phyloP scores from a whole-genome alignment of 2,797 vertebrate genomes.

The Bucorvus abyssinicus region DNA sequence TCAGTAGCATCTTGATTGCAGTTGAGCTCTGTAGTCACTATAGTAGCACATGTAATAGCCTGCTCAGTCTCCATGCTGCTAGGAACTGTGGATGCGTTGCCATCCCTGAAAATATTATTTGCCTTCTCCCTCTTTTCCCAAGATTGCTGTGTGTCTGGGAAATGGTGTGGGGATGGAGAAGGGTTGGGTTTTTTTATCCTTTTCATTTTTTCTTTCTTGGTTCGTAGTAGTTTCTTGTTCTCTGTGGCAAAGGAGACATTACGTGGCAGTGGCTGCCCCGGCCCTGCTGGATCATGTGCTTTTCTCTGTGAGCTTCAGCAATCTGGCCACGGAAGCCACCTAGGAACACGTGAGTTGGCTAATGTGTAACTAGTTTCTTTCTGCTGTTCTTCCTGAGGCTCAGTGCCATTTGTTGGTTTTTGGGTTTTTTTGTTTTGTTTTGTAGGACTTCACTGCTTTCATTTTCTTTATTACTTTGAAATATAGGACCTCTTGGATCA shows the following conservation, averaged over 20 bases:
- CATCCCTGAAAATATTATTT: not conserved
- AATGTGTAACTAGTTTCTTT: constrained; percentile 31
- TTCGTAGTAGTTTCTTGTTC: not conserved
- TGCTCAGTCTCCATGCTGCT: not conserved
- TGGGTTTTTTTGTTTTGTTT: too few relatives aligned
- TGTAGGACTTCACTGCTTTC: not conserved
- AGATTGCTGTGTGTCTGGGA: not conserved
- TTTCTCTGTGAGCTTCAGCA: not conserved
- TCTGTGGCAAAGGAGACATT: not conserved
- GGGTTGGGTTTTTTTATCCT: not conserved
- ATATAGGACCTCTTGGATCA: not conserved
- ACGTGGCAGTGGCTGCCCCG: fast-evolving
- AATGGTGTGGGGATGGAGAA: not conserved
- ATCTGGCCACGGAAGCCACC: fast-evolving
- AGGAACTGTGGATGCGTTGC: not conserved
- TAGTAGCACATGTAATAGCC: not conserved
- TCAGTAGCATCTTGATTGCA: not conserved
- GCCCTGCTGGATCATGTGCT: not conserved
- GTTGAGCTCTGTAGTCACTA: not conserved
- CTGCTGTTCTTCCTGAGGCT: not conserved
- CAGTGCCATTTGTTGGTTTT: not conserved
- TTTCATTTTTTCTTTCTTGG: not conserved
- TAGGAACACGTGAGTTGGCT: not conserved
- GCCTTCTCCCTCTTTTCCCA: not conserved
- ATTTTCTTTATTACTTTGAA: not conserved